Percentiles rank a stretch among this genome's conserved stretches.
phyloP scores from a whole-genome alignment of 2,797 vertebrate genomes.

The Chloroceryle amazona region DNA sequence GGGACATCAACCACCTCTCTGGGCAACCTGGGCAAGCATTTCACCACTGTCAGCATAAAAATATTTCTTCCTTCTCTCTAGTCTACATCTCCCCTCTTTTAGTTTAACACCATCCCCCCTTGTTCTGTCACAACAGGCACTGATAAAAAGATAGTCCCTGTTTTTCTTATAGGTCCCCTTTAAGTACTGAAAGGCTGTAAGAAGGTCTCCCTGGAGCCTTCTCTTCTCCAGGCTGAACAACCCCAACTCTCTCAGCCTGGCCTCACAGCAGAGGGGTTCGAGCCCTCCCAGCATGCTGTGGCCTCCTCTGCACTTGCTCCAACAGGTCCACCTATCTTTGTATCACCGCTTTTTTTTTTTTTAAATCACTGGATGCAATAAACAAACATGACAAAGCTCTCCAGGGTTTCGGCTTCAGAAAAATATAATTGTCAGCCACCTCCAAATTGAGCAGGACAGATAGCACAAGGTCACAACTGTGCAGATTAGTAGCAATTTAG shows the following conservation, averaged over 20 bases:
- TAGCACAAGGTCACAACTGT: background rate
- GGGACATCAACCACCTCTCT: background rate
- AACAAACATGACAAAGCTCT: background rate
- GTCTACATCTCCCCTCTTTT: background rate
- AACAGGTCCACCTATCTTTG: background rate
- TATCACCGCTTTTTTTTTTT: background rate
- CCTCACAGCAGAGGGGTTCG: background rate
- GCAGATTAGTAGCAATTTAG: background rate
- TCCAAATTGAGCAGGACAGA: background rate
- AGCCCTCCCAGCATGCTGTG: background rate
- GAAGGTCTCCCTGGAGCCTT: background rate
- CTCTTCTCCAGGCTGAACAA: background rate
- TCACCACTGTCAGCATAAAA: background rate
- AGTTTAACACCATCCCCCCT: background rate
- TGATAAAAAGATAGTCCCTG: background rate
- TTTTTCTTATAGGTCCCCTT: background rate
- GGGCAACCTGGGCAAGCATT: background rate
- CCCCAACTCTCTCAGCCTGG: background rate
- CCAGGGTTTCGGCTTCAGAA: background rate
- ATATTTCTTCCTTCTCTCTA: background rate
- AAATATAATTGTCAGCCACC: background rate
- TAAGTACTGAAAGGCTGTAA: background rate
- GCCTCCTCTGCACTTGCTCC: background rate
- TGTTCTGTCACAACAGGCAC: background rate
- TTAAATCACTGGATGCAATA: background rate